phyloP scores from a whole-genome alignment of 2,113 vertebrate genomes.

The Mesocricetus auratus region DNA sequence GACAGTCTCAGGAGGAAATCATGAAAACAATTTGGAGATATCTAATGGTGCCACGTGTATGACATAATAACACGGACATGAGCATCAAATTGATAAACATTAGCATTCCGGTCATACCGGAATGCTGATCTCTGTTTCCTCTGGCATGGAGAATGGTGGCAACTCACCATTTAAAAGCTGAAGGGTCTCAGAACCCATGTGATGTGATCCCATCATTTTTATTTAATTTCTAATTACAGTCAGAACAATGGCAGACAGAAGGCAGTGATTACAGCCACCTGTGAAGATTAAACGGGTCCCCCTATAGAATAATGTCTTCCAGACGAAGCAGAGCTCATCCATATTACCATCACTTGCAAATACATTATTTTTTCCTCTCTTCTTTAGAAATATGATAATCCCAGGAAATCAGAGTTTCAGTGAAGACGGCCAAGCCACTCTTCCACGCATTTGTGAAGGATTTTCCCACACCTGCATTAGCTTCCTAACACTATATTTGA shows the following conservation, averaged over 20 bases:
- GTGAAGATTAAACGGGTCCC: neutral
- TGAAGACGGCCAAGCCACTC: neutral
- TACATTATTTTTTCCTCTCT: neutral
- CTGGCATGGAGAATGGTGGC: neutral
- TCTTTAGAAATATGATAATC: neutral
- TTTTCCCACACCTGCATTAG: neutral
- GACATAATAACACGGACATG: no score
- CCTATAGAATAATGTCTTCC: neutral
- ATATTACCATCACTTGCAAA: neutral
- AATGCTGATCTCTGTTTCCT: neutral
- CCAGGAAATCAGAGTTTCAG: neutral
- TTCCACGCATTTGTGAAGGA: neutral
- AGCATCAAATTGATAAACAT: neutral
- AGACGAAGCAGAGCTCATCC: conserved; percentile 2
- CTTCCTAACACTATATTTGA: neutral
- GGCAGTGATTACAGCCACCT: neutral
- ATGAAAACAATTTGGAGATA: neutral
- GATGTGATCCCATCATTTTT: neutral
- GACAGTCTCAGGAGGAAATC: neutral
- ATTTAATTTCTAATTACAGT: conserved; percentile 6
- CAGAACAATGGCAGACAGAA: neutral
- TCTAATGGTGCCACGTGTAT: neutral
- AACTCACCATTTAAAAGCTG: neutral
- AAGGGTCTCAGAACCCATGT: neutral
- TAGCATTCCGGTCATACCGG: neutral